phyloP scores from a whole-genome alignment of 2,888 invertebrate species.

The Petrolisthes cinctipes region DNA sequence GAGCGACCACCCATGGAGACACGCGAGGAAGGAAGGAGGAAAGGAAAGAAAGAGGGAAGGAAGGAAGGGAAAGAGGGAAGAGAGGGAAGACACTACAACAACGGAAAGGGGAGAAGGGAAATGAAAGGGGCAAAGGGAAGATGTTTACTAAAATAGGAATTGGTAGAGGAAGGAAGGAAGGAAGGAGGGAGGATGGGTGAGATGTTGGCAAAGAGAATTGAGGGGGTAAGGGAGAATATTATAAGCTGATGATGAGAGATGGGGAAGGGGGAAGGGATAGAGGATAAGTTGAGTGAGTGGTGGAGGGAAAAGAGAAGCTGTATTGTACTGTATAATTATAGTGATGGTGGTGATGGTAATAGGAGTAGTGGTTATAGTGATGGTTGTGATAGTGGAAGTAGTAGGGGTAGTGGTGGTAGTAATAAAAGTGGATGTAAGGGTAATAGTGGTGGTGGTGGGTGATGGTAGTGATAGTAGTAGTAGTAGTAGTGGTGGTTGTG shows the following conservation, averaged over 20 bases:
- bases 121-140: background rate
- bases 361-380: too few species aligned
- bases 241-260: too few species aligned
- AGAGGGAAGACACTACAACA: background rate
- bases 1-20: too few species aligned
- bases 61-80: background rate
- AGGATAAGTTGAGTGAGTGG: background rate
- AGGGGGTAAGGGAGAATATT: background rate
- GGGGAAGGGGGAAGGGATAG: slow-evolving; percentile 12
- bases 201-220: background rate
- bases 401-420: background rate
- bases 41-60: background rate
- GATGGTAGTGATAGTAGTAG: background rate
- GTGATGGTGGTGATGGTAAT: background rate
- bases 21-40: background rate
- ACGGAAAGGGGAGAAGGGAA: background rate
- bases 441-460: background rate
- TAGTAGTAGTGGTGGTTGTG: too few species aligned
- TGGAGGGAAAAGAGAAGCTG: background rate
- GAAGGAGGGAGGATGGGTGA: background rate
- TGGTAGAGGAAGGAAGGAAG: background rate
- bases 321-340: background rate
- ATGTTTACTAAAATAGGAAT: background rate
- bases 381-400: background rate
- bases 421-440: background rate